Conservation (phyloP, 2,888 invertebrate genomes). For the Lasioglossum morio region DNA sequence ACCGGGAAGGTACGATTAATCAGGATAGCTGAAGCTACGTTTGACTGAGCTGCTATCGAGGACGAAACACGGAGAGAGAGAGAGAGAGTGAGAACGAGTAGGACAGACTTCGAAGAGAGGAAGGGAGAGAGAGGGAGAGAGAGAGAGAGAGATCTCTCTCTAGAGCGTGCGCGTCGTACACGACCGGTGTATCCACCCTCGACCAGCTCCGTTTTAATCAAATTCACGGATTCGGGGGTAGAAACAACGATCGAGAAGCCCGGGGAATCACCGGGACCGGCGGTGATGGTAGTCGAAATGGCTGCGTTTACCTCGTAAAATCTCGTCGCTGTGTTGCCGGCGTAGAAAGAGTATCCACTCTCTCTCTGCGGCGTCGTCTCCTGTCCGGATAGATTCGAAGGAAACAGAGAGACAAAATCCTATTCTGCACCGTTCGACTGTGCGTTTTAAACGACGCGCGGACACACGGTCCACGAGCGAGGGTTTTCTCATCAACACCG, state of each 20-base stretch:
- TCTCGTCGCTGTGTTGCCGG: constrained; percentile 27
- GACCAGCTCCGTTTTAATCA: constrained; percentile 51
- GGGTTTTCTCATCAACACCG: neutral
- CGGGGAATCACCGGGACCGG: constrained; percentile 20
- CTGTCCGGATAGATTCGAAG: constrained; percentile 21
- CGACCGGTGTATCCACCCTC: constrained; percentile 12
- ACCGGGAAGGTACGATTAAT: constrained; percentile 41
- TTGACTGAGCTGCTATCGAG: constrained; percentile 18
- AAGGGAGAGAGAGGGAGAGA: no score
- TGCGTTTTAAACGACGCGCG: constrained; percentile 51
- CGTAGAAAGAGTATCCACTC: neutral
- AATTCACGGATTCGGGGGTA: constrained; percentile 38
- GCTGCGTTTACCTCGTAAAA: constrained; percentile 55
- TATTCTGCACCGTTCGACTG: constrained; percentile 25
- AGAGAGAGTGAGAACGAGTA: neutral
- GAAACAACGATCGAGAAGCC: constrained; percentile 28
- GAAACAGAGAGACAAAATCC: constrained; percentile 26
- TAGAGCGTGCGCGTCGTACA: constrained; percentile 7
- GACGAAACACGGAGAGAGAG: neutral
- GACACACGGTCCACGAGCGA: neutral
- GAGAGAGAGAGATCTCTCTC: neutral
- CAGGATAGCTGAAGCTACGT: constrained; percentile 32
- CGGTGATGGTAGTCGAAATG: constrained; percentile 23
- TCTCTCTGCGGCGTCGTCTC: neutral
- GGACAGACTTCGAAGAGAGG: no score